These are phyloP conservation scores for Harpalus rufipes DNA, from an alignment of 2,888 invertebrate genomes.

Conservation along the genomic window DNA sequence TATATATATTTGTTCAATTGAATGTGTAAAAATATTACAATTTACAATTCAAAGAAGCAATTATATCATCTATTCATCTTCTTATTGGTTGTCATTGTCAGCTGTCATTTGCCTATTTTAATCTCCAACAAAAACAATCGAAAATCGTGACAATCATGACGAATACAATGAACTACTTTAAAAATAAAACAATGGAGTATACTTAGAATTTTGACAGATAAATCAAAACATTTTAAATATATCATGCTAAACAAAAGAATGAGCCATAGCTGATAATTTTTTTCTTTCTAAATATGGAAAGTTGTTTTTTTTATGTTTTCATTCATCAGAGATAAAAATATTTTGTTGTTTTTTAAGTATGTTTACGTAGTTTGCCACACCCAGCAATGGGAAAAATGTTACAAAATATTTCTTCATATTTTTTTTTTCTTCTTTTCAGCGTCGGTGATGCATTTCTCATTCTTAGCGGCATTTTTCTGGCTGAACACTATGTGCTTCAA, in stretches of 20 bases:
- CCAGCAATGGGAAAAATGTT: not conserved
- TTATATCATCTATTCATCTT: not conserved
- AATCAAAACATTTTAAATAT: constrained; percentile 48
- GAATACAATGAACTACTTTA: constrained; percentile 14
- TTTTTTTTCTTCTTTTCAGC: constrained; percentile 81
- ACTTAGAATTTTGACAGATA: constrained; percentile 33
- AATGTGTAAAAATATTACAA: too few species aligned
- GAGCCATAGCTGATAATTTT: constrained; percentile 11
- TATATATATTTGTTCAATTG: too few species aligned
- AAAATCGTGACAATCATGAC: constrained; percentile 39
- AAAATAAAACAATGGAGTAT: constrained; percentile 11
- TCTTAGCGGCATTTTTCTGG: constrained; percentile 95
- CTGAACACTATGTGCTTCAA: constrained; percentile 96
- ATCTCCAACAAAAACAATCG: constrained; percentile 24
- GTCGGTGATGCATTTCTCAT: constrained; percentile 91
- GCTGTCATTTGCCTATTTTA: constrained; percentile 15
- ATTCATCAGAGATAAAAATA: too few species aligned
- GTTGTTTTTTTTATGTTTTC: too few species aligned
- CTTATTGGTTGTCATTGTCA: not conserved
- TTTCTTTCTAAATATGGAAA: constrained; percentile 34
- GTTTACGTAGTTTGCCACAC: too few species aligned
- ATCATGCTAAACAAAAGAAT: constrained; percentile 51
- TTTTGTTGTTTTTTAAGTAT: too few species aligned
- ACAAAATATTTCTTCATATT: constrained; percentile 57
- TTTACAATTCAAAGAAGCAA: too few species aligned